Conservation (phyloP, 2,888 invertebrate genomes). For the Timandra comae region DNA sequence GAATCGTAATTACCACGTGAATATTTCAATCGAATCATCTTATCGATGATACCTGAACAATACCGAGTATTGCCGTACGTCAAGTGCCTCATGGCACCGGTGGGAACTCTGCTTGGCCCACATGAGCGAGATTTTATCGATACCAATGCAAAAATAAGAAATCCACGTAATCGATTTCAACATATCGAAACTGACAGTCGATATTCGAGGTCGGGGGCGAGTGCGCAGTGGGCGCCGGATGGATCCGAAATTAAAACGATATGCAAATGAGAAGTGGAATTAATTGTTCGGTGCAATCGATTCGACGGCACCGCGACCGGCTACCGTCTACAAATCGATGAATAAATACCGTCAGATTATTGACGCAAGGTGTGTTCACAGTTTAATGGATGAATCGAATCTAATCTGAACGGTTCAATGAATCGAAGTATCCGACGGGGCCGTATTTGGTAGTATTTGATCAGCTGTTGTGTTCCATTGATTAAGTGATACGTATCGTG, state of each 20-base stretch:
- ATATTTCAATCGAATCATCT: constrained; percentile 66
- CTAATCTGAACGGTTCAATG: constrained; percentile 50
- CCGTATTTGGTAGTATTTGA: constrained; percentile 50
- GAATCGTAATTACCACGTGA: constrained; percentile 69
- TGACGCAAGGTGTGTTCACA: constrained; percentile 51
- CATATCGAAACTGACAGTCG: constrained; percentile 59
- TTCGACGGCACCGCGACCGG: constrained; percentile 54
- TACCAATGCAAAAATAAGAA: constrained; percentile 48
- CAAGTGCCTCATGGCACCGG: constrained; percentile 33
- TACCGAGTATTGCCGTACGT: constrained; percentile 62
- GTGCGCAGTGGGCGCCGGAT: constrained; percentile 66
- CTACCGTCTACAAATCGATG: constrained; percentile 69
- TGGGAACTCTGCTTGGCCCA: constrained; percentile 36
- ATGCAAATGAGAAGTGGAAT: constrained; percentile 67
- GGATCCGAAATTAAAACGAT: constrained; percentile 69
- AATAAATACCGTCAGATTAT: constrained; percentile 67
- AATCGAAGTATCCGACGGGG: constrained; percentile 39
- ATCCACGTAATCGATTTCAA: constrained; percentile 66
- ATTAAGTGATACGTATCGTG: constrained; percentile 35
- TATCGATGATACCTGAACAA: constrained; percentile 63
- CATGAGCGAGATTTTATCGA: constrained; percentile 53
- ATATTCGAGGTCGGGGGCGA: constrained; percentile 62
- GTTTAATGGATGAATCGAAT: constrained; percentile 55
- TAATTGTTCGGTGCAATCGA: constrained; percentile 64
- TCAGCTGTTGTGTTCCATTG: constrained; percentile 44